These are phyloP conservation scores for Drosophila picticornis DNA, from an alignment of 2,888 invertebrate species.

Conservation along the genomic window DNA sequence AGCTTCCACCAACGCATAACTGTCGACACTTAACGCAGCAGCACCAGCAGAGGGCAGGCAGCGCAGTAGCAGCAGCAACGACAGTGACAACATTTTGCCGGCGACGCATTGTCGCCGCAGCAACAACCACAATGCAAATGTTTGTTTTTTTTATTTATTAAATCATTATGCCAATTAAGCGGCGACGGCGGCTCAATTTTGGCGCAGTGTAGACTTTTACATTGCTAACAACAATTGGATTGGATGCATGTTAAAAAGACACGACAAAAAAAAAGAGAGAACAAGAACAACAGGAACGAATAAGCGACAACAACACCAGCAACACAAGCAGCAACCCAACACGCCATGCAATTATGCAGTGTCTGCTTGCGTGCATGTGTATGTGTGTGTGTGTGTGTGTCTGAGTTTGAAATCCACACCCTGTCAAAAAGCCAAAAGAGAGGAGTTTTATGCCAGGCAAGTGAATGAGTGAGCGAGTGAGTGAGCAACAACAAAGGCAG, in stretches of 20 bases:
- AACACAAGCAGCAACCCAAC: constrained; percentile 35
- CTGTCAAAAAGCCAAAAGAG: constrained; percentile 52
- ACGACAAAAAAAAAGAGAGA: constrained; percentile 44
- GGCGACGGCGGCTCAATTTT: constrained; percentile 63
- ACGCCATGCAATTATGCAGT: constrained; percentile 76
- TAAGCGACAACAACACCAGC: constrained; percentile 30
- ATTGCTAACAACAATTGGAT: constrained; percentile 32
- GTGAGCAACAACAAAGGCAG: constrained; percentile 73
- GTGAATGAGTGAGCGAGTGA: constrained; percentile 53
- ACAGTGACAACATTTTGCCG: constrained; percentile 27
- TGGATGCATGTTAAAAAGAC: constrained; percentile 55
- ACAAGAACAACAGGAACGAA: constrained; percentile 46
- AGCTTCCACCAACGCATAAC: constrained; percentile 62
- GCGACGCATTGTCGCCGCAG: constrained; percentile 63
- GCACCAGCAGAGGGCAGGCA: constrained; percentile 16
- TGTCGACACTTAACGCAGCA: constrained; percentile 31
- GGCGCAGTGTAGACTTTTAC: constrained; percentile 67
- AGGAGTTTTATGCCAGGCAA: constrained; percentile 41
- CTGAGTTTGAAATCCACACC: constrained; percentile 64
- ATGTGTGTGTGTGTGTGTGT: constrained; percentile 30
- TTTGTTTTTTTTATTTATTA: constrained; percentile 81
- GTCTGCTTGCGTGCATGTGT: constrained; percentile 37
- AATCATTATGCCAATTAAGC: constrained; percentile 82
- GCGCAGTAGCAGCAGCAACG: constrained; percentile 14
- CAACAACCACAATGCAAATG: constrained; percentile 68